These are phyloP conservation scores for Strigamia maritima DNA, from an alignment of 2,888 invertebrate genomes.

Conservation along the genomic window DNA sequence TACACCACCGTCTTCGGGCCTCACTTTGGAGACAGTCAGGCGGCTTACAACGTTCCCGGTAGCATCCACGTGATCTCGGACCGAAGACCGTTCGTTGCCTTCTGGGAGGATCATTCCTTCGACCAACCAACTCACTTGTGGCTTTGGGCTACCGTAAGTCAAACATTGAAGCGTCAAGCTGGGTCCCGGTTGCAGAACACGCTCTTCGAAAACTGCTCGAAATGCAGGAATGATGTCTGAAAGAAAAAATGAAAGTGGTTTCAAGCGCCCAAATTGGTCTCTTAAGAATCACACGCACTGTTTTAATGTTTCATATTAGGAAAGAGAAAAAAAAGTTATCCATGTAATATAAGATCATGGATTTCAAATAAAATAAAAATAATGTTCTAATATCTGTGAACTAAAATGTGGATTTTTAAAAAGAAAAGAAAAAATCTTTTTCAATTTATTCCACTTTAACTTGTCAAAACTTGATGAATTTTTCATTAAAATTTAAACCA, in stretches of 20 bases:
- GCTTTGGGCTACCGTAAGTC: constrained; percentile 91
- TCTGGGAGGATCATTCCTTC: constrained; percentile 57
- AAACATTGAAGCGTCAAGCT: constrained; percentile 85
- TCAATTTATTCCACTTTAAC: not conserved
- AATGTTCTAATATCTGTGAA: not conserved
- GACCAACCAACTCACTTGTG: constrained; percentile 87
- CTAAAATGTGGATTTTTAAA: not conserved
- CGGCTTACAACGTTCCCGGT: constrained; percentile 79
- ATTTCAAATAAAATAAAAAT: constrained; percentile 7
- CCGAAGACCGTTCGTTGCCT: constrained; percentile 46
- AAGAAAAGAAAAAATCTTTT: not conserved
- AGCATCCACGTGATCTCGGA: constrained; percentile 36
- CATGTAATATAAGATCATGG: constrained; percentile 3
- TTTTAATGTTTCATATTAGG: not conserved
- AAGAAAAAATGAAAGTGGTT: not conserved
- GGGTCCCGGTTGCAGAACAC: constrained; percentile 85
- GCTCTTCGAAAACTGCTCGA: constrained; percentile 75
- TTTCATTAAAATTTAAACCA: constrained; percentile 21
- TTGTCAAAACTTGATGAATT: constrained; percentile 1
- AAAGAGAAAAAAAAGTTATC: not conserved
- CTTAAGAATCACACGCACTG: constrained; percentile 13
- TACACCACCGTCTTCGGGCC: constrained; percentile 86
- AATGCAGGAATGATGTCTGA: constrained; percentile 39
- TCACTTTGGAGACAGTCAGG: constrained; percentile 82
- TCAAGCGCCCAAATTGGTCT: not conserved